Conservation (phyloP, 2,113 vertebrate genomes). For the Calyptomena viridis region DNA sequence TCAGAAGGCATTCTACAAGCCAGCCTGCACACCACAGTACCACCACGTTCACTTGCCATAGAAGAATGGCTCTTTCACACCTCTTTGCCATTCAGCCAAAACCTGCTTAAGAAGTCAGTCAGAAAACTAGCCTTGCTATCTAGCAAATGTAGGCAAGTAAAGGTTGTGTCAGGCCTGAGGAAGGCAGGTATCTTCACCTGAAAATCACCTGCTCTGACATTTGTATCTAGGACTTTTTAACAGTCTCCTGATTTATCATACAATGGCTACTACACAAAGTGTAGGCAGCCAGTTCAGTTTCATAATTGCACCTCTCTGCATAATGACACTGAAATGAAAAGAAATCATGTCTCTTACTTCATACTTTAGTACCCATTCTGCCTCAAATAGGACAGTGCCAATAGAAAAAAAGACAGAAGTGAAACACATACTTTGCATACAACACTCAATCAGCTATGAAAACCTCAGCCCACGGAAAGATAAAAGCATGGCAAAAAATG, state of each 20-base stretch:
- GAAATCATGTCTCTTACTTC: not conserved
- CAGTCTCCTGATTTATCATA: not conserved
- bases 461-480: not conserved
- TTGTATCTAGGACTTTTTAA: not conserved
- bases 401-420: not conserved
- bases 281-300: not conserved
- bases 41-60: too few species aligned
- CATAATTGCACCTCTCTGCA: not conserved
- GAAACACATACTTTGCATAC: not conserved
- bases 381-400: not conserved
- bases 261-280: not conserved
- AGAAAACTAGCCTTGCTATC: not conserved
- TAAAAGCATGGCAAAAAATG: not conserved
- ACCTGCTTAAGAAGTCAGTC: not conserved
- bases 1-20: not conserved
- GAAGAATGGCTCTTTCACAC: not conserved
- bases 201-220: not conserved
- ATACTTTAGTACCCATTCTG: not conserved
- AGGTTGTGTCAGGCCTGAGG: not conserved
- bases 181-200: not conserved
- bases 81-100: not conserved
- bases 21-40: not conserved
- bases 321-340: not conserved
- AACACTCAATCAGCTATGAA: not conserved
- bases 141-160: not conserved